Conservation (phyloP, 2,888 invertebrate species). For the Adelognathus sp. region DNA sequence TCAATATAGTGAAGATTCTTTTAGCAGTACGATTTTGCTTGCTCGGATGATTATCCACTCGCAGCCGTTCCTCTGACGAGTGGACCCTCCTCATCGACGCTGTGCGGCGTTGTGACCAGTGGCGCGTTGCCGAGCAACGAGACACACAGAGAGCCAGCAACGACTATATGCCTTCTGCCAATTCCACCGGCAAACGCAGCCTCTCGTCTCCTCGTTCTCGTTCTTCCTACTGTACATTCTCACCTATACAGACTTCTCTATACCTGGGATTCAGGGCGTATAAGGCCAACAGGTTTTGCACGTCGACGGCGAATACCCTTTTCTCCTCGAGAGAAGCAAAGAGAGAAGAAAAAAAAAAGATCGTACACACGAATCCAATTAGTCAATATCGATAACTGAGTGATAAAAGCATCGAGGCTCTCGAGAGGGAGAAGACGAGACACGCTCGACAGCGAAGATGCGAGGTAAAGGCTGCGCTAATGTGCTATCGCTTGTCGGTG, state of each 20-base stretch:
- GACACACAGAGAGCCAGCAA: constrained; percentile 73
- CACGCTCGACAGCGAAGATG: constrained; percentile 34
- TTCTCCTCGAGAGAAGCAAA: background rate
- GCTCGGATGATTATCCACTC: constrained; percentile 58
- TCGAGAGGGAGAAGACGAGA: constrained; percentile 6
- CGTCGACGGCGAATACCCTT: background rate
- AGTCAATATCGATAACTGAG: background rate
- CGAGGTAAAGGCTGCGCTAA: constrained; percentile 50
- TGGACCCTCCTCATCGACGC: constrained; percentile 67
- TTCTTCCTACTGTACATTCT: background rate
- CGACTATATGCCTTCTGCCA: constrained; percentile 74
- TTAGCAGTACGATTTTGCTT: constrained; percentile 36
- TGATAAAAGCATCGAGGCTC: background rate
- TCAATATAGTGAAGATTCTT: background rate
- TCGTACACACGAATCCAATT: background rate
- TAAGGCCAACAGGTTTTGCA: constrained; percentile 9
- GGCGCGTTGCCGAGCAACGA: constrained; percentile 78
- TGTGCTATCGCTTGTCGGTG: constrained; percentile 34
- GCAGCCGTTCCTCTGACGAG: constrained; percentile 58
- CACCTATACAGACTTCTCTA: background rate
- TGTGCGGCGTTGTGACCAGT: constrained; percentile 62
- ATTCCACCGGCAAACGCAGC: constrained; percentile 62
- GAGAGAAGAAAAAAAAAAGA: background rate
- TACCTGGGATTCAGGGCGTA: background rate
- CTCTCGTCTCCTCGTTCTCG: constrained; percentile 20